Conservation (phyloP, 2,113 vertebrate genomes). For the Columba janthina region DNA sequence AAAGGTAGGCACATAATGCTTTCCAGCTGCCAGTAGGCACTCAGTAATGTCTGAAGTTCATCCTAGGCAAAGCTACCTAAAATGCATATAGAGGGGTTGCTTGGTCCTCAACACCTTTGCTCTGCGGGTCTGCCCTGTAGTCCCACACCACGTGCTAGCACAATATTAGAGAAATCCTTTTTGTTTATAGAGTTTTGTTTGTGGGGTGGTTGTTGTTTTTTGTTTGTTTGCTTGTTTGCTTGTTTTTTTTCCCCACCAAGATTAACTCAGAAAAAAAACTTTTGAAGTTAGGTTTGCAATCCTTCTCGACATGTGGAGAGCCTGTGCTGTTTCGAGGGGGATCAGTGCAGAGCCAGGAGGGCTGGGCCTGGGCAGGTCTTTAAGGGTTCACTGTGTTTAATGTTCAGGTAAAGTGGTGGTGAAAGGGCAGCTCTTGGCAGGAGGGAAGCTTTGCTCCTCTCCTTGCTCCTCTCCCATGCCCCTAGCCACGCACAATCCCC, state of each 20-base stretch:
- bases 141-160: neutral
- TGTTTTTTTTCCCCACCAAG: neutral
- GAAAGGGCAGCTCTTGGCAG: neutral
- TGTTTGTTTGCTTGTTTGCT: too few relatives aligned
- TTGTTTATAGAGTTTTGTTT: too few relatives aligned
- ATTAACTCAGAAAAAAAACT: neutral
- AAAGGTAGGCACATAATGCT: neutral
- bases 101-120: neutral
- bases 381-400: neutral
- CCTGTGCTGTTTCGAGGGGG: rapidly evolving
- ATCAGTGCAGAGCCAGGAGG: too few relatives aligned
- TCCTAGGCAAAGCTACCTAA: neutral
- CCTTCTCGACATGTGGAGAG: neutral
- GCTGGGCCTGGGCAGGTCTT: neutral
- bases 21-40: neutral
- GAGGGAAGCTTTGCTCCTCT: neutral
- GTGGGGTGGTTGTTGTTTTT: too few relatives aligned
- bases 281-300: neutral
- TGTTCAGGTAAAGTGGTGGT: rapidly evolving
- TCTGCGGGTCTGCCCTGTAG: neutral
- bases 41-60: neutral
- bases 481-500: rapidly evolving
- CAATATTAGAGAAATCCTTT: neutral
- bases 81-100: neutral
- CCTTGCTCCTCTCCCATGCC: neutral